phyloP scores from a whole-genome alignment of 2,888 invertebrate genomes.

The Rhagophthalmus giganteus region DNA sequence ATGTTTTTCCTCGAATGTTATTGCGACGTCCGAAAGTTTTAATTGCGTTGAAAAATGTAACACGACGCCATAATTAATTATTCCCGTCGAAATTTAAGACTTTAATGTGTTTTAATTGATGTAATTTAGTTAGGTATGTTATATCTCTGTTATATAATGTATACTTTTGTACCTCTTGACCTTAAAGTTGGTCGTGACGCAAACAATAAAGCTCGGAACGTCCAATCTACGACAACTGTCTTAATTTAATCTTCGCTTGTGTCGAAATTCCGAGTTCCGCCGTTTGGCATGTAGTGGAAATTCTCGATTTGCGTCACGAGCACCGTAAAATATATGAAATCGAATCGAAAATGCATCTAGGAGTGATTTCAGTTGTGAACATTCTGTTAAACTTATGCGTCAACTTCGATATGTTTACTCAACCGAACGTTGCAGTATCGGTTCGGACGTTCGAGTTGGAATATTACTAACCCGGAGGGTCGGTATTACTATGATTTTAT shows the following conservation, averaged over 20 bases:
- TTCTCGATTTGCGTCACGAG: conserved; percentile 5
- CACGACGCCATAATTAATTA: too few species aligned
- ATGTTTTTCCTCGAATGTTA: too few species aligned
- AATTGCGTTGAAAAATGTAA: too few species aligned
- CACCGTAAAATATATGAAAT: conserved; percentile 20
- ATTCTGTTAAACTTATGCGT: conserved; percentile 18
- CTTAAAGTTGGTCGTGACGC: too few species aligned
- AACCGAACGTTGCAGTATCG: conserved; percentile 18
- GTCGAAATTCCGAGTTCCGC: background rate
- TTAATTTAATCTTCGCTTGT: background rate
- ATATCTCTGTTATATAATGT: too few species aligned
- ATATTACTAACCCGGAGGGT: conserved; percentile 37
- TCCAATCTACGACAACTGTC: background rate
- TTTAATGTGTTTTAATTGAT: background rate
- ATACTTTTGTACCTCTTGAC: background rate
- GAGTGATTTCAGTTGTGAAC: conserved; percentile 10
- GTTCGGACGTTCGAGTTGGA: conserved; percentile 24
- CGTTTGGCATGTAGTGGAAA: too few species aligned
- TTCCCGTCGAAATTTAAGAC: background rate
- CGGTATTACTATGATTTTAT: conserved; percentile 38
- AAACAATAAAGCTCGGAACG: background rate
- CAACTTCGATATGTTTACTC: conserved; percentile 22
- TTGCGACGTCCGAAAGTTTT: too few species aligned
- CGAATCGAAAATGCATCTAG: conserved; percentile 21
- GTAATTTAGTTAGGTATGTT: background rate